Conservation (phyloP, 2,113 vertebrate species). For the Chloroceryle aenea region DNA sequence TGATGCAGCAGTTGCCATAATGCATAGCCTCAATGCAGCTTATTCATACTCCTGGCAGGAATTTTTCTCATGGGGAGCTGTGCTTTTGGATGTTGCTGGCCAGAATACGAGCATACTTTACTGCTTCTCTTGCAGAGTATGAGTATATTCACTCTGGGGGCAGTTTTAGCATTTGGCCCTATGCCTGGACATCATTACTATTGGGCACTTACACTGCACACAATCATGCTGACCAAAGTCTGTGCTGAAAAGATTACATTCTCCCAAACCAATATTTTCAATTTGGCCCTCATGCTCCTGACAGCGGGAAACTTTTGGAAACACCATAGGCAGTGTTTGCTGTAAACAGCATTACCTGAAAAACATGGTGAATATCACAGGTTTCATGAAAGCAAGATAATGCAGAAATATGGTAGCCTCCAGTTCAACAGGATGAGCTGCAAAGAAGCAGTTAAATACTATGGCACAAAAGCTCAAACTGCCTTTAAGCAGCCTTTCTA, state of each 20-base stretch:
- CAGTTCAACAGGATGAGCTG: background rate
- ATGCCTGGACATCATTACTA: constrained; percentile 63
- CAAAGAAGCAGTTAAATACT: background rate
- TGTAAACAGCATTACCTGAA: constrained; percentile 43
- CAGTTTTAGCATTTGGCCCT: constrained; percentile 56
- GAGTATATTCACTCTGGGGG: constrained; percentile 60
- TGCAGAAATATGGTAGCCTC: background rate
- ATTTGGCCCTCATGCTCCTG: background rate
- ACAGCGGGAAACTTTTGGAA: constrained; percentile 53
- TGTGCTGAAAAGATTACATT: constrained; percentile 64
- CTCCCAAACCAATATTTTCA: constrained; percentile 55
- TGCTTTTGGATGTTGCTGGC: constrained; percentile 3
- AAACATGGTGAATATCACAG: background rate
- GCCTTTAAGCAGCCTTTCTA: background rate
- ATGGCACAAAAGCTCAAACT: background rate
- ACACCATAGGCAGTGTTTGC: background rate
- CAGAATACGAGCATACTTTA: background rate
- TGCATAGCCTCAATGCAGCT: constrained; percentile 1
- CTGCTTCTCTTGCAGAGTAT: constrained; percentile 30
- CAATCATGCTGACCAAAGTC: constrained; percentile 36
- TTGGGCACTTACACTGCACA: constrained; percentile 46
- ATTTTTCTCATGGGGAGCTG: constrained; percentile 18
- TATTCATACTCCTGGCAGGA: constrained; percentile 56
- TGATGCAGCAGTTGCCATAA: constrained; percentile 11
- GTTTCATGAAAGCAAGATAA: background rate